Evolutionary conservation across 2,113 vertebrate genomes (phyloP), one percentile per base, ranked within the genome.

Genomic region (Anolis sagrei): DNA sequence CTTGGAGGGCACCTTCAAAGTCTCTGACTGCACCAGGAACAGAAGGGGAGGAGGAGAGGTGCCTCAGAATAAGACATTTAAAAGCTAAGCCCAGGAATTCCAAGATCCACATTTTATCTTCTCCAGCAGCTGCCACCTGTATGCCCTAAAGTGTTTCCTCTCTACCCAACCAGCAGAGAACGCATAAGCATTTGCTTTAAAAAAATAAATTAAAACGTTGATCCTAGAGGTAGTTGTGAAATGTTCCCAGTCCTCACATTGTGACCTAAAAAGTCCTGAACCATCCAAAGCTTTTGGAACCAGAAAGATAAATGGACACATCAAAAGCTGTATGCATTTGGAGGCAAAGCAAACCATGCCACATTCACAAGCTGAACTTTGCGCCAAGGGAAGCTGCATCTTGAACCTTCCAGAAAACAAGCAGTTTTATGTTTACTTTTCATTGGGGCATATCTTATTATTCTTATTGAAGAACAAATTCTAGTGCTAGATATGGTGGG

Each of bases 1-100:
- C 44, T 5, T 58, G 25, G 76, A 78, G 83, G 76, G 29, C 75
- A 39, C 32, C 48, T 77, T 58, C 62, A 78, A 78, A 77, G 83
- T 84, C 75, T 69, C n/a, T 77, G 14, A 64, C 66, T 39, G 34
- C 49, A 51, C 77, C 32, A 77, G 64, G 44, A 54, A 69, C 44
- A 36, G 5, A 69, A 32, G 25, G 36, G 11, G 36, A 7, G 11
- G 54, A 16, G 11, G 8, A 29, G 49, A 68, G 64, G 49, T 8
- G 34, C 70, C 62, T 81, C 5, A 34, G 66, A 18, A n/a, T 58
- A 39, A 82, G 81, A 82, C 61, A 73, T 74, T 7, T 61, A 27
- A 77, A 51, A 69, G 14, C 23, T n/a, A 51, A 36, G 9, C n/a
- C 76, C n/a, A 83, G 23, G 32, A 34, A 23, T 10, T 13, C 27